Evolutionary conservation across 2,113 vertebrate species (phyloP), one percentile per base, ranked within the genome.

Genomic region (Calyptomena viridis): DNA sequence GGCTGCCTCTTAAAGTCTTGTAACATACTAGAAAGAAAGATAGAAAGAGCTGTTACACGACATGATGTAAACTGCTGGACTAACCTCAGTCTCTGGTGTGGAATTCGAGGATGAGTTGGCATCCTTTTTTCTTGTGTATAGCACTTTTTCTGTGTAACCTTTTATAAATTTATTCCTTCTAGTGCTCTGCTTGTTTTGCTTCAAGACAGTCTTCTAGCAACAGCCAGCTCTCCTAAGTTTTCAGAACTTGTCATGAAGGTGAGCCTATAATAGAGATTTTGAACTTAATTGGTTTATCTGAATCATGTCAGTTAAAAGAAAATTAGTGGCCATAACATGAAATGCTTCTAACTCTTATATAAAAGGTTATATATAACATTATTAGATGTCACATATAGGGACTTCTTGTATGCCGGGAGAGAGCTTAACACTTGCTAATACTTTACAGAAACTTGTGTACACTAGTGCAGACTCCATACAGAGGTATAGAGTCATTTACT

Each of bases 221-320:
- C 99, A 50, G 98, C 98, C 37, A 99, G 98, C 82, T 99, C 99
- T 58, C 99, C 99, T 4, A 99, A 98, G 97, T 99, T 99, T 97
- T 99, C 99, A 28, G 99, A 99, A 81, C 98, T 99, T 83, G 98
- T 99, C 89, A 99, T 99, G 99, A 99, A 99, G 99, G 99, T 99
- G 96, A 97, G 95, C 69, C 87, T 94, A 8, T 85, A 88, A 83
- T 67, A n/a, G 68, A 46, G 17, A 18, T 79, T 76, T 81, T 66
- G 28, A 80, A 53, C 20, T 88, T 53, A 6, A 0, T 3, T 79
- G 19, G 12, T 94, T 89, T 80, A 13, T 55, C 14, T 74, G 50
- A 79, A 53, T 79, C 19, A 39, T n/a, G n/a, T n/a, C 2, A 25
- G 31, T n/a, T 31, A 6, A n/a, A 69, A 5, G 46, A 33, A 37